Evolutionary conservation across 2,113 vertebrate species (phyloP), one percentile per base, ranked within the genome.

Genomic region (Gallinago paraguaiae): DNA sequence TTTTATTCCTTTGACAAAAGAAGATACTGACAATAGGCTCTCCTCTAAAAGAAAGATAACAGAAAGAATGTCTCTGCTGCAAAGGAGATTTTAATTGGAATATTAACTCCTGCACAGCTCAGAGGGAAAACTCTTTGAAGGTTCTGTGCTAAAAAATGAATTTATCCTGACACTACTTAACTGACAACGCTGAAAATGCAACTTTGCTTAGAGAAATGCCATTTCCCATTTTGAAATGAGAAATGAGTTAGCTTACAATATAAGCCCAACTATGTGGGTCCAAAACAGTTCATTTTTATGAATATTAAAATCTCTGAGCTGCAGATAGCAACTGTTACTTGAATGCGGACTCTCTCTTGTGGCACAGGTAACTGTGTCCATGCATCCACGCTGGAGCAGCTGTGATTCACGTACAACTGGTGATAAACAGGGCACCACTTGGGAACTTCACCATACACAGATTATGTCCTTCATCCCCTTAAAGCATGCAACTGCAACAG

Each of bases 81-180:
- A 91, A 96, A 33, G 69, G 63, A 68, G 37, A 60, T 86, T 91
- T 96, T 82, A 90, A 71, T 69, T 30, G 48, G 90, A 92, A 86
- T 88, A 95, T 71, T 72, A 95, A 96, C 81, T 87, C 78, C 78
- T 56, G 53, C 53, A 69, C 37, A 71, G 56, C 76, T 63, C 86
- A 56, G 59, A 57, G 83, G 39, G 79, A 93, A 95, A 91, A 19
- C 23, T 39, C 74, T 39, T 39, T 10, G 6, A 61, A 92, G 37
- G 31, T 77, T 82, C 60, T 90, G 67, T 63, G 75, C 56, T 90
- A 37, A 88, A 91, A 92, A 92, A 79, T 6, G 9, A 64, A 60
- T 85, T 87, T 75, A 77, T 41, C 33, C 31, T 78, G 68, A 81
- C 33, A 33, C 19, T 31, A 54, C 24, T 50, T 20, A 77, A 88